Conservation (phyloP, 2,888 invertebrate genomes). For the Oeneis ivallda region DNA sequence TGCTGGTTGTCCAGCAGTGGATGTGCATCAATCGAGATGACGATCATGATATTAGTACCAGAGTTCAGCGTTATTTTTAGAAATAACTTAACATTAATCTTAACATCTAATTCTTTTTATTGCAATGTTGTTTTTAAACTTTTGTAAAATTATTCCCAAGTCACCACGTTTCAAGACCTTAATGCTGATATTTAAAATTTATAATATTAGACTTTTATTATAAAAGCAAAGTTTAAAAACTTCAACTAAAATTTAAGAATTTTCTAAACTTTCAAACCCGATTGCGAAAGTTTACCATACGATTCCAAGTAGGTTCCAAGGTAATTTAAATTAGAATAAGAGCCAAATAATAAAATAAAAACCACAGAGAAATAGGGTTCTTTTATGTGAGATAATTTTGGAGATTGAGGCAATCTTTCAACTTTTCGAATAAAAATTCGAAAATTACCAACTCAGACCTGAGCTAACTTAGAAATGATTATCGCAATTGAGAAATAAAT, state of each 20-base stretch:
- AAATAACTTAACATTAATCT: too few relatives aligned
- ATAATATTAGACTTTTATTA: not conserved
- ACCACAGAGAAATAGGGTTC: not conserved
- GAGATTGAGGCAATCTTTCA: too few relatives aligned
- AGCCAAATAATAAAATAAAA: not conserved
- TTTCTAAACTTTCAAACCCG: constrained; percentile 3
- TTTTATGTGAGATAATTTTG: too few relatives aligned
- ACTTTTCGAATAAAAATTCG: too few relatives aligned
- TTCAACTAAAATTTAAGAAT: not conserved
- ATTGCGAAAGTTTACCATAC: not conserved
- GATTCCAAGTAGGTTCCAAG: not conserved
- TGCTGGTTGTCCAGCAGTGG: too few relatives aligned
- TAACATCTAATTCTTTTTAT: too few relatives aligned
- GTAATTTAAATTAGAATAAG: not conserved
- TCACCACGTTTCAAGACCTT: not conserved
- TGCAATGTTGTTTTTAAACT: not conserved
- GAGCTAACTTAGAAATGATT: too few relatives aligned
- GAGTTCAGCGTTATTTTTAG: too few relatives aligned
- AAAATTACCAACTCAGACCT: too few relatives aligned
- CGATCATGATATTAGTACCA: too few relatives aligned
- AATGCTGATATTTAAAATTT: constrained; percentile 11
- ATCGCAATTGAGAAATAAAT: too few relatives aligned
- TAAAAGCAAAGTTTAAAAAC: not conserved
- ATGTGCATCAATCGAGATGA: too few relatives aligned
- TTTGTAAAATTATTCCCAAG: not conserved